Conservation (phyloP, 2,888 invertebrate species). For the Xanthorhoe spadicearia region DNA sequence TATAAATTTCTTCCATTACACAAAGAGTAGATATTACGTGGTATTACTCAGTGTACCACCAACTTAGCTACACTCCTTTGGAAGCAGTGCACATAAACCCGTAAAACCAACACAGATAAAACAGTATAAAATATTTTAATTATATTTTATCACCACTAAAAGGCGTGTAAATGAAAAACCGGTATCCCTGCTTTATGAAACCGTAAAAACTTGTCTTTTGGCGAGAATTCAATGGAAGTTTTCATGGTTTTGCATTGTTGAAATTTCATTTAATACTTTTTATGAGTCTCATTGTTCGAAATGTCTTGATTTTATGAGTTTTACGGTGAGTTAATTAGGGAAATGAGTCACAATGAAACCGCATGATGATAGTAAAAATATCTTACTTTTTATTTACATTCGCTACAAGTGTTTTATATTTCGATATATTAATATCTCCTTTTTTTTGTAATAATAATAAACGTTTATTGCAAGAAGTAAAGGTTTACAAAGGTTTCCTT, state of each 20-base stretch:
- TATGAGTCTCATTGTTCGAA: conserved; percentile 30
- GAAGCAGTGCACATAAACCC: conserved; percentile 65
- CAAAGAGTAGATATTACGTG: too few species aligned
- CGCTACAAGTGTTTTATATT: too few species aligned
- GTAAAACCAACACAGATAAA: conserved; percentile 75
- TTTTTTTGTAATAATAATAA: too few species aligned
- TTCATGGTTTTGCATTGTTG: conserved; percentile 78
- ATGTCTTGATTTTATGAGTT: conserved; percentile 31
- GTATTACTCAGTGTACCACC: conserved; percentile 51
- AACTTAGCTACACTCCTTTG: conserved; percentile 62
- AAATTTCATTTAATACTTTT: conserved; percentile 65
- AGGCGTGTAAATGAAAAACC: conserved; percentile 84
- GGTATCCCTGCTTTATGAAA: conserved; percentile 79
- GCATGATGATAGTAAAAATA: background rate
- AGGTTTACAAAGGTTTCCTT: too few species aligned
- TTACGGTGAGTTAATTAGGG: conserved; percentile 33
- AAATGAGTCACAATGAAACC: background rate
- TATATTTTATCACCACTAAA: conserved; percentile 84
- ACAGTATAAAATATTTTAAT: conserved; percentile 84
- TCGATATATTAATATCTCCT: too few species aligned
- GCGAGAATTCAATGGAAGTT: conserved; percentile 53
- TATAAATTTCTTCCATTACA: background rate
- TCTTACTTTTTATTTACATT: too few species aligned
- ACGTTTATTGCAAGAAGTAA: too few species aligned
- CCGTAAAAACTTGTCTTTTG: conserved; percentile 82